Evolutionary conservation across 1,140 invertebrate species (phyloP), one percentile per base, ranked within the genome.

Genomic region (Drosophila navojoa): DNA sequence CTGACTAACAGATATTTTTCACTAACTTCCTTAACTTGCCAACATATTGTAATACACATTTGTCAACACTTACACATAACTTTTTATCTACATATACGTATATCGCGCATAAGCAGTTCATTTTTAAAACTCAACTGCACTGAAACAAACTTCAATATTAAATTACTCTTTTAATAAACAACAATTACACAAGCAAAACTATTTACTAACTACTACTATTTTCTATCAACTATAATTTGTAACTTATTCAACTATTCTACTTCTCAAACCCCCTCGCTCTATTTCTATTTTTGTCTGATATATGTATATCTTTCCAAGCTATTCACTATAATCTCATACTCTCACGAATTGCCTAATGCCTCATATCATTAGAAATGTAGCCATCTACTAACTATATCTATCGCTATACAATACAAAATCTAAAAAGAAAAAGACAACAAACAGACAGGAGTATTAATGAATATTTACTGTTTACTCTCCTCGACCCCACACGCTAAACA

Each of bases 401-500:
- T 49, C 16, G 49, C 59, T 38, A 60, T 19, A 19, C 32, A 25
- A 44, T 58, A 60, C 11, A 15, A 60, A 29, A 16, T 29, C 15
- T 5, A 27, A 40, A 32, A 54, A 10, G 11, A 15, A 27, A 2
- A 29, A 29, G 38, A 27, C 11, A 3, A 32, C 19, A 42, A 1
- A 47, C 55, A 58, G 42, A 45, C 64, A 70, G 67, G 69, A 42
- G 60, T 87, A 89, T 70, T 87, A 87, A 89, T 87, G 70, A 44
- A 60, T 66, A 89, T 77, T 87, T 71, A 77, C 62, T 67, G 67
- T 84, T 62, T 89, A 77, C 79, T 89, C 64, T 73, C 79, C 68
- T 13, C 38, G 49, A 73, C 15, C 29, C 67, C 47, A 86, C 77
- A 90, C 84, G 90, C 82, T 85, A 72, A 76, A 91, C 90, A 91